phyloP scores from a whole-genome alignment of 2,888 invertebrate genomes.

The Agrochola lota region DNA sequence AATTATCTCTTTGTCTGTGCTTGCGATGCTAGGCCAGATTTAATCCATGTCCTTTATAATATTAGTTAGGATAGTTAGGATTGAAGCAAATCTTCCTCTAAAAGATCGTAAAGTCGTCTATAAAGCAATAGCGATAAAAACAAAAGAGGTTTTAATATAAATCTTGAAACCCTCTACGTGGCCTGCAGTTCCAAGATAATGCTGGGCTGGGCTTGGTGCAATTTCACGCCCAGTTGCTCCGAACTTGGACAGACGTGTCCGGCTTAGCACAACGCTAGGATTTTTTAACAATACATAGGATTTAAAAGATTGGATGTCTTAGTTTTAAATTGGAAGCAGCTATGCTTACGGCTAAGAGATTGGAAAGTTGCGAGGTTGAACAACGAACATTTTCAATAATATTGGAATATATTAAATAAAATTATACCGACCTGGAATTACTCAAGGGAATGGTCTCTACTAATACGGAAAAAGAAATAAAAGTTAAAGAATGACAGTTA shows the following conservation, averaged over 20 bases:
- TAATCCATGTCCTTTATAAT: no score
- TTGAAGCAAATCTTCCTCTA: no score
- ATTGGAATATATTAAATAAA: not conserved
- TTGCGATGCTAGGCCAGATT: no score
- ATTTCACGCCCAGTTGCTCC: slow-evolving; percentile 47
- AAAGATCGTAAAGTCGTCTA: not conserved
- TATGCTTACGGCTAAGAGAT: not conserved
- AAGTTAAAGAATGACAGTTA: not conserved
- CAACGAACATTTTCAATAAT: not conserved
- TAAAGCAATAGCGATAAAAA: not conserved
- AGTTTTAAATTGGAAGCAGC: slow-evolving; percentile 20
- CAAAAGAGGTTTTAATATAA: slow-evolving; percentile 11
- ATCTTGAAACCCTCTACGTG: not conserved
- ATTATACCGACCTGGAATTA: not conserved
- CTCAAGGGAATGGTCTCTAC: not conserved
- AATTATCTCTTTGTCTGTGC: no score
- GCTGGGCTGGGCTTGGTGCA: slow-evolving; percentile 14
- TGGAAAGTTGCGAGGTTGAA: not conserved
- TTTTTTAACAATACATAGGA: not conserved
- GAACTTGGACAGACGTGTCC: slow-evolving; percentile 34
- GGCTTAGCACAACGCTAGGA: not conserved
- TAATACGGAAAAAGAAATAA: not conserved
- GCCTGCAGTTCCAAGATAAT: slow-evolving; percentile 12
- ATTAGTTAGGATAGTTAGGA: no score
- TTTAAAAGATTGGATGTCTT: slow-evolving; percentile 14